Base-by-base conservation (phyloP, 2,113 vertebrate species). In the Tachysurus fulvidraco region DNA sequence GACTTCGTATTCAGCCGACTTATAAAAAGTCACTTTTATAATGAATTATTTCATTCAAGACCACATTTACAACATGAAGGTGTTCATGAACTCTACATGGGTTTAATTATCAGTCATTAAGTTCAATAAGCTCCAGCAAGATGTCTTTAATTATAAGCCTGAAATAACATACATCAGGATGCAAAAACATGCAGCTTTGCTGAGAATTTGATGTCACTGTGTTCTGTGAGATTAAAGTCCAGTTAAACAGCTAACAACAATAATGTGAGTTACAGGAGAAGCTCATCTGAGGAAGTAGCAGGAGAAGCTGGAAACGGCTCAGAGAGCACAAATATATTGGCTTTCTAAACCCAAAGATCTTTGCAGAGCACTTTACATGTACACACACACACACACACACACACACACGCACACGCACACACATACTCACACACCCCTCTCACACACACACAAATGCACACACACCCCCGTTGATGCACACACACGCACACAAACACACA, bases 271-370 rank as follows among this genome's bases (percentile, higher is more conserved):
- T 50, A 28, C 74, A 57, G 71, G 25, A 86, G 60, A 59, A 41
- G 8, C 71, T 69, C 71, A 46, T 69, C 81, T 59, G 44, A 69
- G 23, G 7, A 81, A 57, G 76, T 55, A 41, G 55, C 30, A 79
- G 36, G 54, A 60, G 79, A 88, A 52, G 54, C 28, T 80, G 81
- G 36, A 76, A 78, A 86, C 41, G 60, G 65, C 57, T 57, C 78
- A 71, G 65, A 77, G 46, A 87, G 81, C 67, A 85, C 62, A 85
- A 88, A 81, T 50, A 85, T 55, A 85, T 84, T 88, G 74, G 73
- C 74, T 81, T 85, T 86, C 57, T 88, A 81, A 88, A 73, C 79
- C 84, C 52, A 82, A 89, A 84, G 57, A 88, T 89, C 54, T 88
- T 60, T 36, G 12, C 36, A 30, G 30, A 76, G 82, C 69, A 62